These are phyloP conservation scores for Pipa parva DNA, from an alignment of 2,113 vertebrate genomes.

Conservation along the genomic window DNA sequence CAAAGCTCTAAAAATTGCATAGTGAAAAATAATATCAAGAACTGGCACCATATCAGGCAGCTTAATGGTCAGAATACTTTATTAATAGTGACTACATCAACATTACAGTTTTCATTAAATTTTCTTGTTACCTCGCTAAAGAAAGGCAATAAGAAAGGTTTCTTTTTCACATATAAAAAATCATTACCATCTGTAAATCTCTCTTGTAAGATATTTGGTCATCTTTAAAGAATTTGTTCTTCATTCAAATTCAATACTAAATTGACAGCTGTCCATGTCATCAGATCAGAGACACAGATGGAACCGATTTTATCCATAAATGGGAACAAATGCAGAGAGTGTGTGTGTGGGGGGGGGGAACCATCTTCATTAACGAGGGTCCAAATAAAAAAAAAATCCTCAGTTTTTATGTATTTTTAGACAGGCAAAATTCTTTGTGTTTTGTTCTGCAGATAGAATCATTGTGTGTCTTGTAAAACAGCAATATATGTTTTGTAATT, in stretches of 20 bases:
- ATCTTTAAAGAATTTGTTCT: conserved; percentile 33
- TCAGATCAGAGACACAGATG: conserved; percentile 27
- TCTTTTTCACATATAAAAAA: conserved; percentile 25
- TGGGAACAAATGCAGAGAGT: conserved; percentile 13
- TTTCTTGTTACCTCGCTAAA: conserved; percentile 4
- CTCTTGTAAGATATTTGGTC: conserved; percentile 25
- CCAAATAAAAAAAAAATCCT: background rate
- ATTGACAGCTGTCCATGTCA: conserved; percentile 40
- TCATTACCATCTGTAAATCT: conserved; percentile 31
- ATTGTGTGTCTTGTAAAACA: background rate
- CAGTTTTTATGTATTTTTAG: background rate
- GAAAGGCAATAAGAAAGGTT: conserved; percentile 11
- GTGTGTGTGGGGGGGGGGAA: background rate
- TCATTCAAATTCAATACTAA: conserved; percentile 23
- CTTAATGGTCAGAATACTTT: no score
- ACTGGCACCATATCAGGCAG: no score
- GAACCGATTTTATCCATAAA: conserved; percentile 35
- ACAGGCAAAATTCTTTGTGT: background rate
- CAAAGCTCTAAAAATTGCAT: no score
- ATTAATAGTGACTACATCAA: no score
- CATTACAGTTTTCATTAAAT: background rate
- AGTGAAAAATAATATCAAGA: no score
- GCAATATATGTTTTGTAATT: background rate
- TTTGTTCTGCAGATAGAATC: background rate
- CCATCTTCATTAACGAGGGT: background rate